Conservation (phyloP, 2,113 vertebrate genomes). For the Rhadina sibilatrix region DNA sequence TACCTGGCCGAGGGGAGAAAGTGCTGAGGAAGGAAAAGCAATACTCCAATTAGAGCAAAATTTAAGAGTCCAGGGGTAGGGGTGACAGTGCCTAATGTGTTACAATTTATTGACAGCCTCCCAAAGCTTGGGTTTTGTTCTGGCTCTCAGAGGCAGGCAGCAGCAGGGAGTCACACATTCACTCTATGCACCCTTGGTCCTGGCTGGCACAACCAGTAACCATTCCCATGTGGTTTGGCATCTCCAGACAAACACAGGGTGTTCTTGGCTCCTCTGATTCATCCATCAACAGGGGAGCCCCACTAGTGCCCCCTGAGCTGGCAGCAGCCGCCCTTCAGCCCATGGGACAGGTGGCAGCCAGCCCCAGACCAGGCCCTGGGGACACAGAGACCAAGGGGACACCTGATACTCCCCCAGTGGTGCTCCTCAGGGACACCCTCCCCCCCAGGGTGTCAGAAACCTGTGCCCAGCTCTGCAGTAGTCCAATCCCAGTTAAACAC, state of each 20-base stretch:
- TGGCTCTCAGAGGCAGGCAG: conserved; percentile 9
- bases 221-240: not conserved
- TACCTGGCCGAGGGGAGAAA: conserved; percentile 54
- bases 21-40: conserved; percentile 60
- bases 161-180: not conserved
- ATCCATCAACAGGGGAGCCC: fast-evolving
- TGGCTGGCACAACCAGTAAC: not conserved
- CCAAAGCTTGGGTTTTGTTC: not conserved
- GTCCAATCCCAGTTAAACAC: not conserved
- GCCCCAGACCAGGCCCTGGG: not conserved
- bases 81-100: conserved; percentile 53
- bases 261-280: not conserved
- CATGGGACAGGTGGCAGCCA: fast-evolving
- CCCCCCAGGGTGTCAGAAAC: not conserved
- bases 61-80: conserved; percentile 36
- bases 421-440: fast-evolving
- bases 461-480: fast-evolving
- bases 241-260: not conserved
- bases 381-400: not conserved
- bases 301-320: fast-evolving
- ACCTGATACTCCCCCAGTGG: fast-evolving
- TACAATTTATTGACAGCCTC: conserved; percentile 51
- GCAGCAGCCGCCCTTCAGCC: not conserved
- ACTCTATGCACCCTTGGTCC: not conserved
- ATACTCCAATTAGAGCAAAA: conserved; percentile 60